Percentiles rank a stretch among this genome's conserved stretches.
phyloP scores from a whole-genome alignment of 2,888 invertebrate genomes.

The Mythimna lalbum region DNA sequence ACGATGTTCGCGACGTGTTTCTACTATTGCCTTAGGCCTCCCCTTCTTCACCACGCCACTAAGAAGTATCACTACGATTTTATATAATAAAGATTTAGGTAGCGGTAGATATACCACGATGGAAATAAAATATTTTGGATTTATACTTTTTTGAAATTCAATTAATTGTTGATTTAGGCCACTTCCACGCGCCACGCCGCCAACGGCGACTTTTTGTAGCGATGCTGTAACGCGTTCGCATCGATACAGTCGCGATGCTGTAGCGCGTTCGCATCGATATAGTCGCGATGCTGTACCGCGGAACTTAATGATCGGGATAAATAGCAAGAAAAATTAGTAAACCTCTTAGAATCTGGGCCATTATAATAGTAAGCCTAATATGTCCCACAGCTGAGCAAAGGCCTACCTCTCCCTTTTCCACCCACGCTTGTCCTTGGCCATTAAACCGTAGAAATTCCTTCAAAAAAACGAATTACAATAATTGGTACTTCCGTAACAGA shows the following conservation, averaged over 20 bases:
- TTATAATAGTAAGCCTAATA: too few relatives aligned
- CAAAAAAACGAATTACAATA: neutral
- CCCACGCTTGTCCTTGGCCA: neutral
- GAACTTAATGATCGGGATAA: too few relatives aligned
- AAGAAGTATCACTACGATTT: constrained; percentile 85
- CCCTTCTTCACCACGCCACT: constrained; percentile 79
- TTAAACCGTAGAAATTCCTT: neutral
- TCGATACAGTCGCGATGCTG: too few relatives aligned
- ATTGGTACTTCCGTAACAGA: neutral
- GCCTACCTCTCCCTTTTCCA: too few relatives aligned
- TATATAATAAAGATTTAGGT: constrained; percentile 72
- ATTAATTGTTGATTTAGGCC: neutral
- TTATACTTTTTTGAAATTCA: neutral
- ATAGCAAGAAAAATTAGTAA: neutral
- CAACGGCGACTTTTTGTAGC: too few relatives aligned
- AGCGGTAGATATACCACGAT: constrained; percentile 53
- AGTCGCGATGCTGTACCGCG: too few relatives aligned
- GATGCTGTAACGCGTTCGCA: too few relatives aligned
- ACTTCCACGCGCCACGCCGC: too few relatives aligned
- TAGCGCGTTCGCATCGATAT: too few relatives aligned
- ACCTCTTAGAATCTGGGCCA: too few relatives aligned
- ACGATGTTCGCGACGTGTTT: constrained; percentile 85
- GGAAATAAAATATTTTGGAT: constrained; percentile 18
- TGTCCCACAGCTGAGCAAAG: too few relatives aligned
- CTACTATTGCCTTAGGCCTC: constrained; percentile 82